These are phyloP conservation scores for Prosopocoilus inquinatus DNA, from an alignment of 2,888 invertebrate genomes.

Conservation along the genomic window DNA sequence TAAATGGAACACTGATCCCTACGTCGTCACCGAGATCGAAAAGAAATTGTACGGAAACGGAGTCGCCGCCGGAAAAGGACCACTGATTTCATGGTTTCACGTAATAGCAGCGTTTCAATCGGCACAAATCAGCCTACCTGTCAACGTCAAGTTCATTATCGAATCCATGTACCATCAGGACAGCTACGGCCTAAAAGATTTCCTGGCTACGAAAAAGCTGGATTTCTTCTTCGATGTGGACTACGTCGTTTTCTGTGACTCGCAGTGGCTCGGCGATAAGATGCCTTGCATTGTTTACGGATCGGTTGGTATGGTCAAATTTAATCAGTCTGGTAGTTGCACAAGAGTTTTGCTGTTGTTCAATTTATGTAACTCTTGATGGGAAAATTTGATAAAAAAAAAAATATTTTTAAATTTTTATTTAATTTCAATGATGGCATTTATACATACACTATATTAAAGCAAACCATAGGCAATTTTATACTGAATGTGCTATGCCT, in stretches of 20 bases:
- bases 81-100: conserved; percentile 50
- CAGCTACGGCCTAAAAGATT: conserved; percentile 45
- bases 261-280: conserved; percentile 51
- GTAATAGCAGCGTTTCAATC: conserved; percentile 45
- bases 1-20: conserved; percentile 49
- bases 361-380: no score
- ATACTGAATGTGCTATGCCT: no score
- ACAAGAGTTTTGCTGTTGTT: no score
- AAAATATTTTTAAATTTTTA: no score
- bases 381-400: no score
- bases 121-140: conserved; percentile 44
- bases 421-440: no score
- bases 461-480: no score
- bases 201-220: conserved; percentile 40
- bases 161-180: conserved; percentile 49
- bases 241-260: conserved; percentile 46
- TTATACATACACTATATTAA: no score
- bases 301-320: conserved; percentile 43
- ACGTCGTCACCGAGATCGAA: conserved; percentile 42
- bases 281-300: conserved; percentile 52
- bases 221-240: conserved; percentile 46
- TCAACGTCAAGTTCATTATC: conserved; percentile 51
- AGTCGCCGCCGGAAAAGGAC: conserved; percentile 49
- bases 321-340: no score
- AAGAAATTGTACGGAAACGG: conserved; percentile 48